Conservation (phyloP, 2,888 invertebrate species). For the Andrena bucephala region DNA sequence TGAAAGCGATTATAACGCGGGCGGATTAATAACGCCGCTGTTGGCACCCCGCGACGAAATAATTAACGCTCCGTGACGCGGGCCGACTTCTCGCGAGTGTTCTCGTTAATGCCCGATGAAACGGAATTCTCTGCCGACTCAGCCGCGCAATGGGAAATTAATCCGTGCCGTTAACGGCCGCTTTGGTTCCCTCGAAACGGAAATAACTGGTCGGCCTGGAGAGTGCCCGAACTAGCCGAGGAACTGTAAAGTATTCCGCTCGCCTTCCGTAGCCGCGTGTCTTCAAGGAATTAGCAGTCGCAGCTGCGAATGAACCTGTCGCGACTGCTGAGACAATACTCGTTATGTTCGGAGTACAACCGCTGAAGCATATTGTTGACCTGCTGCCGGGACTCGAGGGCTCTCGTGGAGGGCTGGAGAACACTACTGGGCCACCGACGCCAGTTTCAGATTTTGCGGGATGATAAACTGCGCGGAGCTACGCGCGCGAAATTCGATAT, state of each 20-base stretch:
- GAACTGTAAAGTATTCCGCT: neutral
- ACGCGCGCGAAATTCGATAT: no score
- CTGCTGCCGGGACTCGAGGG: no score
- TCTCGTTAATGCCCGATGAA: neutral
- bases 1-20: neutral
- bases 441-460: neutral
- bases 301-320: neutral
- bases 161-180: neutral
- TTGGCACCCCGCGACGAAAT: neutral
- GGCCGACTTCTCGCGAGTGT: neutral
- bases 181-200: neutral
- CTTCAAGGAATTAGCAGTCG: neutral
- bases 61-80: conserved; percentile 12
- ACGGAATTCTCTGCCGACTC: neutral
- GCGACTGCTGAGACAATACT: neutral
- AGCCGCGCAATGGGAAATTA: neutral
- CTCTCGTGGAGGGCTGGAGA: neutral
- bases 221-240: neutral
- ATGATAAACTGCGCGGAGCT: neutral
- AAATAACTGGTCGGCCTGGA: neutral
- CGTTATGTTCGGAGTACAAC: conserved; percentile 4
- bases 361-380: neutral
- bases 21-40: conserved; percentile 11
- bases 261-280: neutral
- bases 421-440: neutral